phyloP scores from a whole-genome alignment of 2,113 vertebrate genomes.

The Aix galericulata region DNA sequence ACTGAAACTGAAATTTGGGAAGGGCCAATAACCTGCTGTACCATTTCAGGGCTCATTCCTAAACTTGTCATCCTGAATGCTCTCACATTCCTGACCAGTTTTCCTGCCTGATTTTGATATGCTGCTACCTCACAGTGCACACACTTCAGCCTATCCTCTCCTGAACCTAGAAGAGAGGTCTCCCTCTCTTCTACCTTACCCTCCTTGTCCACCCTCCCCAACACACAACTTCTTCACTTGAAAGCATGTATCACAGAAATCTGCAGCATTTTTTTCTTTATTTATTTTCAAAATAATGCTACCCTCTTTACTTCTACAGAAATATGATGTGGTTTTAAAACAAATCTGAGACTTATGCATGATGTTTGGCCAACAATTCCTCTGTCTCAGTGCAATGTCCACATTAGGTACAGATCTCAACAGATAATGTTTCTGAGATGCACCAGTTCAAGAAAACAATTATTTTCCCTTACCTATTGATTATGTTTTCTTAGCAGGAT shows the following conservation, averaged over 20 bases:
- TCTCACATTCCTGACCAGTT: not conserved
- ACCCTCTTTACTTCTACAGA: not conserved
- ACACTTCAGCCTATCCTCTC: not conserved
- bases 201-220: not conserved
- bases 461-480: not conserved
- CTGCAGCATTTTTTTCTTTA: not conserved
- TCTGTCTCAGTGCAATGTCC: not conserved
- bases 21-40: not conserved
- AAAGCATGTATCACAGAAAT: not conserved
- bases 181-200: fast-evolving
- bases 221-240: not conserved
- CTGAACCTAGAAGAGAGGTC: not conserved
- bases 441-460: not conserved
- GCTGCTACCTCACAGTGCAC: fast-evolving
- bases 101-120: not conserved
- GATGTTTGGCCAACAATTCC: not conserved
- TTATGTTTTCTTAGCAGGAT: not conserved
- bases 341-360: fast-evolving
- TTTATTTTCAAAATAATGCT: not conserved
- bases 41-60: not conserved
- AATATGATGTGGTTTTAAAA: not conserved
- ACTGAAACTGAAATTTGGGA: not conserved
- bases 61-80: not conserved
- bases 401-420: not conserved
- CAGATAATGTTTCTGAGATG: not conserved